These are phyloP conservation scores for Brachyopa scutellaris DNA, from an alignment of 2,888 invertebrate species.

Conservation along the genomic window DNA sequence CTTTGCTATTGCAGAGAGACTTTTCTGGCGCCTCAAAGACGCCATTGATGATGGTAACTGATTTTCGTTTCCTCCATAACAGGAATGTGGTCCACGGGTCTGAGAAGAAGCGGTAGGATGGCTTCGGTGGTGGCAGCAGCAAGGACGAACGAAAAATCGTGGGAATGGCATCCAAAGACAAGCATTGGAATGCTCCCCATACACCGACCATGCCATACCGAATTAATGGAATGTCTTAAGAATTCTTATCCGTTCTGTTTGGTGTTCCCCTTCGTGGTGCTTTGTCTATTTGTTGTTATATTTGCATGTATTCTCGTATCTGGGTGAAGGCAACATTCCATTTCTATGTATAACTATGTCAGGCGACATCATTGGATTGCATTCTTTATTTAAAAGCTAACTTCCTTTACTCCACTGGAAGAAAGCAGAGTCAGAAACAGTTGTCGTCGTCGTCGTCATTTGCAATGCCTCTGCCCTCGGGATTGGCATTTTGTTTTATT, in stretches of 20 bases:
- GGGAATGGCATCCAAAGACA: constrained; percentile 41
- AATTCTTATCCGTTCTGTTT: constrained; percentile 36
- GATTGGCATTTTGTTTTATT: constrained; percentile 47
- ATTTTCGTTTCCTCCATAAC: constrained; percentile 47
- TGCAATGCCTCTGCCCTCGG: constrained; percentile 16
- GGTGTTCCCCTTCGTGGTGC: constrained; percentile 15
- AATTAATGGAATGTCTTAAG: constrained; percentile 47
- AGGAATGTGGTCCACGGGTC: constrained; percentile 39
- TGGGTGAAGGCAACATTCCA: constrained; percentile 14
- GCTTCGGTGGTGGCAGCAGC: not conserved
- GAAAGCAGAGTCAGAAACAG: not conserved
- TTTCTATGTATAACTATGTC: constrained; percentile 23
- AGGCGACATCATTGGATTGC: constrained; percentile 57
- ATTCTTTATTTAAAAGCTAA: constrained; percentile 56
- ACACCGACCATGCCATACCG: constrained; percentile 3
- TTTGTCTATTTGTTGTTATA: not conserved
- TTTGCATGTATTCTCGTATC: too few species aligned
- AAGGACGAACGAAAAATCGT: not conserved
- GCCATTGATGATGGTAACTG: constrained; percentile 54
- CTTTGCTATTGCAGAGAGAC: constrained; percentile 11
- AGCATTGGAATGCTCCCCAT: constrained; percentile 25
- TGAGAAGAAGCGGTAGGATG: not conserved
- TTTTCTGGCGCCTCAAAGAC: constrained; percentile 55
- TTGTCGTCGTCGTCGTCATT: constrained; percentile 38
- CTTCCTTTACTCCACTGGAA: constrained; percentile 4